A percentile compares a stretch with the other conserved stretches of the same genome.
Conservation (phyloP, 2,113 vertebrate genomes). For the Catharus fuscescens region DNA sequence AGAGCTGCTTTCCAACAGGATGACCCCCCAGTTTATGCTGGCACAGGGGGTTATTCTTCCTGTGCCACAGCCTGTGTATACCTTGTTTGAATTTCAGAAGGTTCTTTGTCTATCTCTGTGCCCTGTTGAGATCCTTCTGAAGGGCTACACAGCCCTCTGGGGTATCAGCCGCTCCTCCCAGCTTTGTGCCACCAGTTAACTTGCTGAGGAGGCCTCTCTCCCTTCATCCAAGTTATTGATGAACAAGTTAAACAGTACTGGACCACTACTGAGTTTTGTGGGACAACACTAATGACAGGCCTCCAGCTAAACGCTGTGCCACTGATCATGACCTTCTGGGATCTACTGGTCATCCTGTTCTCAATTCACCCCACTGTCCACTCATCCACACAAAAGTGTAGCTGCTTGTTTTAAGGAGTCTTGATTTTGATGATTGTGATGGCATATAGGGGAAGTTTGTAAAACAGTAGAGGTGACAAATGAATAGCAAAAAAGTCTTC, state of each 20-base stretch:
- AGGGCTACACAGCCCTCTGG: neutral
- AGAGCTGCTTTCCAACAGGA: neutral
- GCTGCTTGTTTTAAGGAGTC: neutral
- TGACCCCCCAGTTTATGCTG: fast-evolving
- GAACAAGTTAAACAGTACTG: neutral
- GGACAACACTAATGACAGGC: neutral
- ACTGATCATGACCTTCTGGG: neutral
- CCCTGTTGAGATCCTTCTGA: neutral
- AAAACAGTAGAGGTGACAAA: neutral
- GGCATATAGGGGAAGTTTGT: neutral
- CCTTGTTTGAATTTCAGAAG: neutral
- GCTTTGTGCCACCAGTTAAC: neutral
- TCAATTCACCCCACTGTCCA: neutral
- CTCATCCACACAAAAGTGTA: neutral
- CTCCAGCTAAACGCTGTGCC: neutral
- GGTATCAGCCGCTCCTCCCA: neutral
- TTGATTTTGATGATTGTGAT: neutral
- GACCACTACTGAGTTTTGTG: neutral
- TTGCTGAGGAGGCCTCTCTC: neutral
- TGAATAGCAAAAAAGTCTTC: neutral
- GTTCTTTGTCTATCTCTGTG: neutral
- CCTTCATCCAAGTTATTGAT: neutral
- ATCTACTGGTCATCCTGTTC: neutral
- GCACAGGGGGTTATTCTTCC: neutral
- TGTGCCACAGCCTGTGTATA: neutral